Base-by-base conservation (phyloP, 2,797 vertebrate genomes). In the Danio jaintianensis region DNA sequence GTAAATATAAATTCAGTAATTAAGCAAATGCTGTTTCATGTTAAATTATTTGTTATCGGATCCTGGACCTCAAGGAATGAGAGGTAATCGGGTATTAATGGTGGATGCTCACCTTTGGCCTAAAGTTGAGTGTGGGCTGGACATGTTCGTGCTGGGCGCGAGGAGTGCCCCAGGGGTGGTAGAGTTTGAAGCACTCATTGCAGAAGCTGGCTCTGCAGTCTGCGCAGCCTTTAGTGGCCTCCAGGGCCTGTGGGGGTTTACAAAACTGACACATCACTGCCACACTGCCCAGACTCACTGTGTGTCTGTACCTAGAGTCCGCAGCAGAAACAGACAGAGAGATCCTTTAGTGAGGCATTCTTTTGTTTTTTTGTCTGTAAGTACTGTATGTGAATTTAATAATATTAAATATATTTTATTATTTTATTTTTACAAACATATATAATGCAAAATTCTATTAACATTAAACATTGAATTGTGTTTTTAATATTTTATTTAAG, bases 181-280 rank as follows among this genome's bases (percentile, higher is more conserved):
- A 97, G 66, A 99, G 96, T 88, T 99, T 99, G 90, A 98, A 99
- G 88, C 97, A 98, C 90, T 98, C 97, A 0, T 98, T 99, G 88
- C 97, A 99, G 92, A 97, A 99, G 88, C 96, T 97, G 81, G 96
- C 92, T 1, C 95, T 91, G 92, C 97, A 99, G 92, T 99, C 97
- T 0, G 96, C 95, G 71, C 97, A 99, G 90, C 97, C 97, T 88
- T 98, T 99, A 68, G 95, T 98, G 90, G 97, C 97, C 89, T 99
- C 97, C 85, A 96, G 93, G 43, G 94, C 90, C 63, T 94, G 93
- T 0, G 97, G 97, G 3, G 97, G 94, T 71, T 98, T 98, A 89
- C 97, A 99, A 86, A 97, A 93, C 93, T 98, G 96, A 91, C 97
- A 99, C 95, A 96, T 95, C 88, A 99, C 94, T 58, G 97, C 95